Evolutionary conservation across 2,888 invertebrate species (phyloP).

Genomic region (Entomobrya proxima): DNA sequence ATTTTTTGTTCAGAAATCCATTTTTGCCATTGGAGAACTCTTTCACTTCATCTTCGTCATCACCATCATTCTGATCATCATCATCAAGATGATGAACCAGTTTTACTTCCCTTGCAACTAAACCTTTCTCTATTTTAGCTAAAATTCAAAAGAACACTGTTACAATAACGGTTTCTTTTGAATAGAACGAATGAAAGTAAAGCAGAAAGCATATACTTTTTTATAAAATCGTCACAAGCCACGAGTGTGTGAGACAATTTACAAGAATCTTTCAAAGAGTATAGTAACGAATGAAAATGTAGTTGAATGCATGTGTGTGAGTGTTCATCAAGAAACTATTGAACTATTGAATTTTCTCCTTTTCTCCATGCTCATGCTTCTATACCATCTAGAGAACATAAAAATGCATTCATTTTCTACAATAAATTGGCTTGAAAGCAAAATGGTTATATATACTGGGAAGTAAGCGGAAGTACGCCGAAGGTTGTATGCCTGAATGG

Average conservation of each 20-base stretch:
- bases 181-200: no score
- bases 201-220: no score
- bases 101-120: conserved; percentile 33
- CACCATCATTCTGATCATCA: conserved; percentile 43
- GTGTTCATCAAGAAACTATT: no score
- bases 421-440: conserved; percentile 27
- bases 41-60: conserved; percentile 50
- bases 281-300: no score
- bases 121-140: conserved; percentile 36
- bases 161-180: no score
- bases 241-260: no score
- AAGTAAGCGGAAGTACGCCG: conserved; percentile 45
- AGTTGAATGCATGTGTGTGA: no score
- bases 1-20: conserved; percentile 60
- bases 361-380: neutral
- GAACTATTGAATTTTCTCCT: no score
- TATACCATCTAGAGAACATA: neutral
- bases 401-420: conserved; percentile 41
- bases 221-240: no score
- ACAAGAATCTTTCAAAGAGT: no score
- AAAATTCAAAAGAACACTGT: no score
- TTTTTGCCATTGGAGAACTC: conserved; percentile 56
- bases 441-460: conserved; percentile 7
- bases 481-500: conserved; percentile 59
- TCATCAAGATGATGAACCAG: conserved; percentile 42